These are phyloP conservation scores for Sandelia bainsii DNA, from an alignment of 2,797 vertebrate genomes.

Conservation along the genomic window DNA sequence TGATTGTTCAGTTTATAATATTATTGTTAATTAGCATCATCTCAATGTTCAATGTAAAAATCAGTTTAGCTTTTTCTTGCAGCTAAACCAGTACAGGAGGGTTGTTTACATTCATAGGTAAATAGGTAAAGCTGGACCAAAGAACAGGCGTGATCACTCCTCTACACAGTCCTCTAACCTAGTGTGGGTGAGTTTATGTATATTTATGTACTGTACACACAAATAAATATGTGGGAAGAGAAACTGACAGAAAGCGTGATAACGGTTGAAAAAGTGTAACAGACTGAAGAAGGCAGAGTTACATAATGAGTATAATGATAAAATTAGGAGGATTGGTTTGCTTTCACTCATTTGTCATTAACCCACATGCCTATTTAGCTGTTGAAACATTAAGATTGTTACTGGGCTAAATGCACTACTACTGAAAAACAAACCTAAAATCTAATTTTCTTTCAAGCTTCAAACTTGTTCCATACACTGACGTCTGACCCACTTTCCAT, in stretches of 20 bases:
- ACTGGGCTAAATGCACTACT: not conserved
- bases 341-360: conserved; percentile 25
- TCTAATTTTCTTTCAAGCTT: not conserved
- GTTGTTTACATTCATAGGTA: no score
- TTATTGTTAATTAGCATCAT: not conserved
- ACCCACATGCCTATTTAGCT: not conserved
- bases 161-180: not conserved
- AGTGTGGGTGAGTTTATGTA: not conserved
- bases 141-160: conserved; percentile 13
- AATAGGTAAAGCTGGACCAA: not conserved
- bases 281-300: conserved; percentile 2
- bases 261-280: not conserved
- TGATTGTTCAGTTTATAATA: not conserved
- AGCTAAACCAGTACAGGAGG: no score
- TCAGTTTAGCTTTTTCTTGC: no score
- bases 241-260: conserved; percentile 1
- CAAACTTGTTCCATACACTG: conserved; percentile 35
- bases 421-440: not conserved
- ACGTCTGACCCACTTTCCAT: conserved; percentile 43
- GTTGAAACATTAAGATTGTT: not conserved
- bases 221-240: conserved; percentile 8
- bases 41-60: no score
- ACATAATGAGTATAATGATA: conserved; percentile 7
- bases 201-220: not conserved
- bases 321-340: conserved; percentile 16